Evolutionary conservation across 2,797 vertebrate species (phyloP).

Genomic region (Lates japonicus): DNA sequence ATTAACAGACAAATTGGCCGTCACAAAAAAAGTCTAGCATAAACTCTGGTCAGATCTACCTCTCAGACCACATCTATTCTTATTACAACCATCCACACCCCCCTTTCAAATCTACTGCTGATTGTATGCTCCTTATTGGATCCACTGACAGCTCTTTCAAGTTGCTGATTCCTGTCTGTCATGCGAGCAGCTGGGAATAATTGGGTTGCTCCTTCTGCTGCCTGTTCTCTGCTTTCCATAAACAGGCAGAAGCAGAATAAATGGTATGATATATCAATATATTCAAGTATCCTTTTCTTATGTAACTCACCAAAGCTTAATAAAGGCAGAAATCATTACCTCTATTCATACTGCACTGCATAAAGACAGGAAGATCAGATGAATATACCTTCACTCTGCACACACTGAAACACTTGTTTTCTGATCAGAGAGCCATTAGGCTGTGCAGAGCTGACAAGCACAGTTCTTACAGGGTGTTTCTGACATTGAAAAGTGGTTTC

Average conservation of each 20-base stretch:
- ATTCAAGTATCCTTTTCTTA: conserved; percentile 82
- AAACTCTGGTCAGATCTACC: conserved; percentile 58
- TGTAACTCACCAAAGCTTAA: conserved; percentile 84
- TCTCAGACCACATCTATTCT: conserved; percentile 85
- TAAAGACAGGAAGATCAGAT: conserved; percentile 63
- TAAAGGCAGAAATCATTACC: conserved; percentile 71
- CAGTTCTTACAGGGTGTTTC: conserved; percentile 5
- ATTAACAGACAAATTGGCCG: too few species aligned
- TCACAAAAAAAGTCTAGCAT: too few species aligned
- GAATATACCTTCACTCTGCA: conserved; percentile 25
- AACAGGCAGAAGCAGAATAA: conserved; percentile 85
- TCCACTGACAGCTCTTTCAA: conserved; percentile 91
- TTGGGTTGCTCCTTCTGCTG: conserved; percentile 77
- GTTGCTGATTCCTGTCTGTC: conserved; percentile 89
- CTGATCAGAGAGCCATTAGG: conserved; percentile 32
- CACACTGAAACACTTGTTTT: conserved; percentile 12
- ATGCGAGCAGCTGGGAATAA: conserved; percentile 76
- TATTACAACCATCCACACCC: conserved; percentile 82
- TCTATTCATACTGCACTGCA: conserved; percentile 29
- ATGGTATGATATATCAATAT: conserved; percentile 86
- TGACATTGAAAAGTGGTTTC: conserved; percentile 30
- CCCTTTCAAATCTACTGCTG: conserved; percentile 85
- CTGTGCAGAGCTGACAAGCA: not conserved
- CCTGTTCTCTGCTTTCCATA: conserved; percentile 83
- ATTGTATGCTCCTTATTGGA: conserved; percentile 88